Percentiles rank a stretch among this genome's conserved stretches.
Evolutionary conservation across 2,888 invertebrate species (phyloP).

Genomic region (Diabrotica balteata): DNA sequence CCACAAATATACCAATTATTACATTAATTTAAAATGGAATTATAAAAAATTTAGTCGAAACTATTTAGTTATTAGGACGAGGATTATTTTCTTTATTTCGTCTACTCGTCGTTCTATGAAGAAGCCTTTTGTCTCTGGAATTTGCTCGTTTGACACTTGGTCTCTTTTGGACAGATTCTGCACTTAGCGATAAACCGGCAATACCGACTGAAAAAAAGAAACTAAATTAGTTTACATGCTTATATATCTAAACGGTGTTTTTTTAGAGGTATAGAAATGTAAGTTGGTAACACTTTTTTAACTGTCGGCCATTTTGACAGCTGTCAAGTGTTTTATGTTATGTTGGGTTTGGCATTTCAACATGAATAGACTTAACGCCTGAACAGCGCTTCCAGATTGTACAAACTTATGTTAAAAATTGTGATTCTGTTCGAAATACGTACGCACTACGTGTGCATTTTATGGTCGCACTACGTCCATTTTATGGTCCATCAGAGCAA

Average conservation of each 20-base stretch:
- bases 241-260: background rate
- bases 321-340: too few species aligned
- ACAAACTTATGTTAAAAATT: too few species aligned
- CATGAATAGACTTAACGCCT: too few species aligned
- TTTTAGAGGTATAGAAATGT: too few species aligned
- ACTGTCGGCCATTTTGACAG: too few species aligned
- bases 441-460: too few species aligned
- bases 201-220: conserved; percentile 61
- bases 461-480: too few species aligned
- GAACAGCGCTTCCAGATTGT: too few species aligned
- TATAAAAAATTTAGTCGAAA: conserved; percentile 37
- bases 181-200: conserved; percentile 69
- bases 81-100: conserved; percentile 67
- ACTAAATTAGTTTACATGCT: background rate
- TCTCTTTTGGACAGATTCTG: conserved; percentile 69
- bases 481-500: too few species aligned
- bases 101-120: conserved; percentile 64
- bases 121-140: conserved; percentile 64
- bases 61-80: conserved; percentile 56
- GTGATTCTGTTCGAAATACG: too few species aligned
- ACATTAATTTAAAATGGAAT: conserved; percentile 54
- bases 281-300: too few species aligned
- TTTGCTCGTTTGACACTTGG: conserved; percentile 66
- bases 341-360: too few species aligned
- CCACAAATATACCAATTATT: conserved; percentile 18